Base-by-base conservation (phyloP, 2,113 vertebrate genomes). In the Bucco capensis region DNA sequence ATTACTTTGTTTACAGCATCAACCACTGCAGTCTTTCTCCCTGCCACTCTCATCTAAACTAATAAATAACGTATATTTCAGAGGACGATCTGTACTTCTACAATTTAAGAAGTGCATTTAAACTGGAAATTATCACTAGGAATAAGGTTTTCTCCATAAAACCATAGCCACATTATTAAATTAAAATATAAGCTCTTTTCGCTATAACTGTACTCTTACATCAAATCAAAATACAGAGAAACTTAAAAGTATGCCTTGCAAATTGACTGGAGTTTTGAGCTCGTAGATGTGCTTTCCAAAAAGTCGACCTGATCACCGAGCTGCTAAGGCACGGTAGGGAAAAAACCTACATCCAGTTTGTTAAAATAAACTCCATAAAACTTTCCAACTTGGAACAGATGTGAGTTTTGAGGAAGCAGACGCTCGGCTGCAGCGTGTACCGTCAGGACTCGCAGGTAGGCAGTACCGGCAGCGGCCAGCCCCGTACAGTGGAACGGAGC, bases 311-410 rank as follows among this genome's bases (percentile, higher is more conserved):
- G 35, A 4, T 14, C 19, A 76, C n/a, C 2, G 12, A 86, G 19
- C 30, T 72, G 21, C 9, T 46, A 12, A 18, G 37, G 6, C 11
- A 11, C 1, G 33, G 22, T 3, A 14, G 14, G 9, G 2, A 18
- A 40, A 56, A 33, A 16, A 9, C 0, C 3, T 1, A 21, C 3
- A 8, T 0, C 4, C 11, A 2, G 19, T 5, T 4, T 5, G 6
- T 54, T 30, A 27, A 25, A 75, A 61, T 3, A 22, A 80, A 44
- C 42, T n/a, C 17, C 4, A 0, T 4, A 23, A 40, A 51, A 10
- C 49, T 28, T 38, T 27, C 46, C 2, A 5, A 25, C 5, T 31
- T 0, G 5, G 17, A 19, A 27, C 0, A 0, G n/a, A 7, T 0
- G 28, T 0, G 28, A 15, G 31, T 24, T 12, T 8, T 61, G 31